A percentile compares a stretch with the other conserved stretches of the same genome.
Evolutionary conservation across 2,888 invertebrate genomes (phyloP).

Genomic region (Diogma glabrata): DNA sequence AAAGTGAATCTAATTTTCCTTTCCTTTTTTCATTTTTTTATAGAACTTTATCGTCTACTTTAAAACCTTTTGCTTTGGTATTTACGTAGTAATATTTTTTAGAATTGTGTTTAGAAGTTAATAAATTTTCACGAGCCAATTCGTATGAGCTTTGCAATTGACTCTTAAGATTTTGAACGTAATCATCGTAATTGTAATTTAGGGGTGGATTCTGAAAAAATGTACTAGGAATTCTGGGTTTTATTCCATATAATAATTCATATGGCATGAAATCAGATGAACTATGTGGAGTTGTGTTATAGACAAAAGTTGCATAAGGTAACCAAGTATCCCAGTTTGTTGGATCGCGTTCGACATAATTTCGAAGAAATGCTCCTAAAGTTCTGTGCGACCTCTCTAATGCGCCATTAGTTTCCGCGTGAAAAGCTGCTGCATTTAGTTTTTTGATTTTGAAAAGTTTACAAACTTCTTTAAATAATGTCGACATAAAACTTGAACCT

Average conservation of each 20-base stretch:
- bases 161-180: slow-evolving; percentile 11
- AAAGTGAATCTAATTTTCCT: not conserved
- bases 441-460: no score
- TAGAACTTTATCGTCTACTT: not conserved
- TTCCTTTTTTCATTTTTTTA: not conserved
- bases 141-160: not conserved
- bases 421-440: no score
- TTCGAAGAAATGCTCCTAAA: slow-evolving; percentile 24
- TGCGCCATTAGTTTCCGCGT: no score
- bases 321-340: slow-evolving; percentile 27
- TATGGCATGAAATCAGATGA: slow-evolving; percentile 27
- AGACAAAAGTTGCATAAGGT: slow-evolving; percentile 24
- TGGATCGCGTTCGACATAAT: slow-evolving; percentile 21
- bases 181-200: slow-evolving; percentile 20
- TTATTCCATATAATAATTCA: slow-evolving; percentile 28
- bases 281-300: slow-evolving; percentile 25
- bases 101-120: not conserved
- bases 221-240: slow-evolving; percentile 24
- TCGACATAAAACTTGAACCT: slow-evolving; percentile 5
- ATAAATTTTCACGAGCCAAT: not conserved
- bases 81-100: not conserved
- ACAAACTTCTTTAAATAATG: no score
- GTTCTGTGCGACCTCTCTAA: slow-evolving; percentile 24
- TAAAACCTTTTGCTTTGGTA: not conserved
- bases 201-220: slow-evolving; percentile 16